Evolutionary conservation across 2,888 invertebrate species (phyloP).

Genomic region (Tuta absoluta): DNA sequence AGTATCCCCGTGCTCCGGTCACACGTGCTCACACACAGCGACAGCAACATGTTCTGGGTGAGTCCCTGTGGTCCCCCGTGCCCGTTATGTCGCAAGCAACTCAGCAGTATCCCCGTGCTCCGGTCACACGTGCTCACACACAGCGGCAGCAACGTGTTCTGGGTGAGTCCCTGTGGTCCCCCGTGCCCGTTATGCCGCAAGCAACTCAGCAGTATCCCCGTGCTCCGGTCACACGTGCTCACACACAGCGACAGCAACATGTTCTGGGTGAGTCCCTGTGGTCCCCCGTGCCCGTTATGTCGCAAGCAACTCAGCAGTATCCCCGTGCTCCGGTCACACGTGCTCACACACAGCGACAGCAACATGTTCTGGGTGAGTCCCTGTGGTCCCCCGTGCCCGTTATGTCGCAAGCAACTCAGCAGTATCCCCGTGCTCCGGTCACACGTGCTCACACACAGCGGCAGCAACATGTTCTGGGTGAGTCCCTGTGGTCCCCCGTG

Average conservation of each 20-base stretch:
- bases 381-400: not conserved
- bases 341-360: not conserved
- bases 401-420: not conserved
- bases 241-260: not conserved
- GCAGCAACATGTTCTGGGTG: constrained; percentile 4
- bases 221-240: not conserved
- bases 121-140: not conserved
- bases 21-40: not conserved
- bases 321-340: not conserved
- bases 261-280: not conserved
- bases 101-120: not conserved
- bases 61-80: not conserved
- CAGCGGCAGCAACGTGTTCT: not conserved
- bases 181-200: not conserved
- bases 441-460: not conserved
- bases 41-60: constrained; percentile 1
- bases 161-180: not conserved
- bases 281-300: not conserved
- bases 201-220: not conserved
- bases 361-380: constrained; percentile 12
- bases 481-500: not conserved
- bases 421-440: not conserved
- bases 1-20: not conserved
- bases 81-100: not conserved
- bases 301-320: not conserved